These are phyloP conservation scores for Sesamia nonagrioides DNA, from an alignment of 1,140 invertebrate genomes.

Conservation along the genomic window DNA sequence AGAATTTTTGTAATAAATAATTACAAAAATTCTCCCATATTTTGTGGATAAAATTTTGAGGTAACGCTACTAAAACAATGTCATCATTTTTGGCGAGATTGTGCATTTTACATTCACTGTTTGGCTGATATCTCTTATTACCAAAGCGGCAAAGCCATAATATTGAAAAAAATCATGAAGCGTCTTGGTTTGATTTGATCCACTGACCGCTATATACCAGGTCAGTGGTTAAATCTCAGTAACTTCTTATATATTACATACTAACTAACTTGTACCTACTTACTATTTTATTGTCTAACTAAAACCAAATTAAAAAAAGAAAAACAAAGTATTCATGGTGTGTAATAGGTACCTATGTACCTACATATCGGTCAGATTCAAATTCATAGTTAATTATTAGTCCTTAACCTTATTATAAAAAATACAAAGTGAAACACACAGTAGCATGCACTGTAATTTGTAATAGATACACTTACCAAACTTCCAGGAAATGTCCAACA, in stretches of 20 bases:
- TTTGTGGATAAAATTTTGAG: conserved; percentile 9
- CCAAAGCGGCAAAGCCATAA: too few relatives aligned
- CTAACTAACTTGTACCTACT: too few relatives aligned
- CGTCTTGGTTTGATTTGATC: neutral
- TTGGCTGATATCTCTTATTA: too few relatives aligned
- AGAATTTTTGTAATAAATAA: too few relatives aligned
- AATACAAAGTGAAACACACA: neutral
- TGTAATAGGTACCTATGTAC: too few relatives aligned
- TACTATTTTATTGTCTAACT: too few relatives aligned
- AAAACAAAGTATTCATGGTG: too few relatives aligned
- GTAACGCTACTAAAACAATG: neutral
- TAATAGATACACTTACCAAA: conserved; percentile 2
- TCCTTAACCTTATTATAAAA: neutral
- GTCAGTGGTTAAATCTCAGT: too few relatives aligned
- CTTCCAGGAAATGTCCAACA: neutral
- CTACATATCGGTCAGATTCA: too few relatives aligned
- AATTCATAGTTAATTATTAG: too few relatives aligned
- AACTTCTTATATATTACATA: too few relatives aligned
- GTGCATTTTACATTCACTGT: neutral
- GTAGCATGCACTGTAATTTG: neutral
- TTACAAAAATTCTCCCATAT: neutral
- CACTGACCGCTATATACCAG: neutral
- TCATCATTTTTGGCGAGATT: conserved; percentile 2
- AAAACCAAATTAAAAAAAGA: too few relatives aligned
- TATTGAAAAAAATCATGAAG: neutral